phyloP scores from a whole-genome alignment of 2,797 vertebrate species.

The Uromys caudimaculatus region DNA sequence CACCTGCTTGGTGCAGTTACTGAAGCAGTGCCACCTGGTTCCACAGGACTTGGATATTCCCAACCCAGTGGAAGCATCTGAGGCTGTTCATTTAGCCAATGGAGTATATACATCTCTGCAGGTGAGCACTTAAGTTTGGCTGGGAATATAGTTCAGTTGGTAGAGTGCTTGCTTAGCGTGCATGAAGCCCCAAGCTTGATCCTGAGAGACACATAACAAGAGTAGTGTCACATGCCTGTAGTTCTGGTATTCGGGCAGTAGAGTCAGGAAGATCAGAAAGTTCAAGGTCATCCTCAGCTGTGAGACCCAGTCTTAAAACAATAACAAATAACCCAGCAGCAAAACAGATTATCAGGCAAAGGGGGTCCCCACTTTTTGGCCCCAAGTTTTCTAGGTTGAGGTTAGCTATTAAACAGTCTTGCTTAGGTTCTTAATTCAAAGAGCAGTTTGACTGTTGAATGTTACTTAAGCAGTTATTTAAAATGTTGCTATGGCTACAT shows the following conservation, averaged over 20 bases:
- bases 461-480: not conserved
- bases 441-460: not conserved
- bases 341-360: not conserved
- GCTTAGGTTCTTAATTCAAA: conserved; percentile 6
- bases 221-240: not conserved
- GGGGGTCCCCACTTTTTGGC: not conserved
- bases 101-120: conserved; percentile 97
- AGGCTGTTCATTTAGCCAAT: conserved; percentile 95
- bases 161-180: not conserved
- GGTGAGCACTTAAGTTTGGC: conserved; percentile 85
- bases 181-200: not conserved
- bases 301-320: not conserved
- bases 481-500: not conserved
- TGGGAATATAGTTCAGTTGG: not conserved
- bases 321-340: not conserved
- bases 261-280: not conserved
- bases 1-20: conserved; percentile 93
- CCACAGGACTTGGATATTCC: conserved; percentile 96
- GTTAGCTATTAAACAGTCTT: conserved; percentile 29
- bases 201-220: not conserved
- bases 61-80: conserved; percentile 92
- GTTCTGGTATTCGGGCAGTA: not conserved
- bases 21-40: conserved; percentile 95
- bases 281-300: not conserved
- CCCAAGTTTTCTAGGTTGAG: not conserved